Conservation (phyloP, 2,797 vertebrate genomes). For the Gobio occitaniae region DNA sequence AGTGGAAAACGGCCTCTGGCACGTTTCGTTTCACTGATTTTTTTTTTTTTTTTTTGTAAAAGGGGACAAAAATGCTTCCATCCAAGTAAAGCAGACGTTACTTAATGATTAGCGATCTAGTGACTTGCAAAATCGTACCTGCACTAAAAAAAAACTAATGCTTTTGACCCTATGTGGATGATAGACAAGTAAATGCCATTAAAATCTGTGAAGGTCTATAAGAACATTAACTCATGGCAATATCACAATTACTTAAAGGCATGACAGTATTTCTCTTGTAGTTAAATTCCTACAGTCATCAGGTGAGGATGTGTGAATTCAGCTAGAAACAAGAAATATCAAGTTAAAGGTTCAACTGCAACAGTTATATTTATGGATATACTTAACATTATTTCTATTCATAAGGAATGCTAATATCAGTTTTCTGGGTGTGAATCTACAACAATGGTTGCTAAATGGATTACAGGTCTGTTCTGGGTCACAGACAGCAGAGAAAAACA, state of each 20-base stretch:
- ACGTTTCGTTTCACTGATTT: background rate
- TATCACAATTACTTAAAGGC: background rate
- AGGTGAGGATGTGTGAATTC: background rate
- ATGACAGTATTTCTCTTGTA: background rate
- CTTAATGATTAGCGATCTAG: slow-evolving; percentile 64
- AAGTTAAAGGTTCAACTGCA: background rate
- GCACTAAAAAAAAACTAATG: background rate
- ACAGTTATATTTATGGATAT: background rate
- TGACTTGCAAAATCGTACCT: slow-evolving; percentile 44
- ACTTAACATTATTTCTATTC: background rate
- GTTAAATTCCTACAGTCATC: background rate
- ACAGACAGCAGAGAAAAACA: background rate
- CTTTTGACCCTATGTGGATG: background rate
- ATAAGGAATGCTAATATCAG: background rate
- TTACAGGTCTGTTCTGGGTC: background rate
- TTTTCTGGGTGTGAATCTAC: background rate
- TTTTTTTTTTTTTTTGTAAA: background rate
- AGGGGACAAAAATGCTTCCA: slow-evolving; percentile 6
- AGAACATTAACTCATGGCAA: background rate
- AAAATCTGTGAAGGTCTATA: background rate
- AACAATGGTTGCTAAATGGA: background rate
- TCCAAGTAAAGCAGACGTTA: slow-evolving; percentile 37
- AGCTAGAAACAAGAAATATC: background rate
- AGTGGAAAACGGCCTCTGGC: slow-evolving; percentile 19
- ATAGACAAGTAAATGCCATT: background rate